Base-by-base conservation (phyloP, 2,797 vertebrate genomes). In the Sebastes minor region DNA sequence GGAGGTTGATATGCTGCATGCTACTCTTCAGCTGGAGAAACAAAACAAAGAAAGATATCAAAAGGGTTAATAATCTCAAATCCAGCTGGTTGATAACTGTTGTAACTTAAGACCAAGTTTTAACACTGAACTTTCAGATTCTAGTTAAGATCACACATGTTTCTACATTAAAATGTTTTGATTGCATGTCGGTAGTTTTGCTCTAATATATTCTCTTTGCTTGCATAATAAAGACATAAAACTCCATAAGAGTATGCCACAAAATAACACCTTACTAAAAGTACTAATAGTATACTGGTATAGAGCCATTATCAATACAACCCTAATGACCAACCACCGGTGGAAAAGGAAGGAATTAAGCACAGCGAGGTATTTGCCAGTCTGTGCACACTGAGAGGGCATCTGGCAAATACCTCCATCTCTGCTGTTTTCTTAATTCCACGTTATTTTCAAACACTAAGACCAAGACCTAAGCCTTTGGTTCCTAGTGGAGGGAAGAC, bases 1-100 rank as follows among this genome's bases (percentile, higher is more conserved):
- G 90, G 78, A 97, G 72, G 13, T 73, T 94, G 88, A 99, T 63
- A 2, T 70, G 20, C 89, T 99, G 98, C 23, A 99, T 94, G 52
- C 77, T 87, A 4, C 96, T 96, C 23, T 88, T 94, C 59, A 98
- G 63, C 98, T 99, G 93, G 6, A 65, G 76, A 71, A n/a, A 71
- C 28, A 78, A 84, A 81, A 84, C 27, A 76, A 71, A 76, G 60
- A 70, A 9, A 23, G 4, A 49, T 22, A 66, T 56, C 2, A 65
- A 65, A 4, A 63, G 0, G 3, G 22, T 62, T 55, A 61, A 68
- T 64, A 11, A 46, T 16, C 11, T 56, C 9, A 33, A 22, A 9
- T 77, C 20, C 12, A 25, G 22, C 20, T 20, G 7, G 3, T 4
- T 61, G 18, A 64, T 42, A 7, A 33, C 25, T 10, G 2, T 5